Evolutionary conservation across 2,797 vertebrate species (phyloP).

Genomic region (Sebastes trivittatus): DNA sequence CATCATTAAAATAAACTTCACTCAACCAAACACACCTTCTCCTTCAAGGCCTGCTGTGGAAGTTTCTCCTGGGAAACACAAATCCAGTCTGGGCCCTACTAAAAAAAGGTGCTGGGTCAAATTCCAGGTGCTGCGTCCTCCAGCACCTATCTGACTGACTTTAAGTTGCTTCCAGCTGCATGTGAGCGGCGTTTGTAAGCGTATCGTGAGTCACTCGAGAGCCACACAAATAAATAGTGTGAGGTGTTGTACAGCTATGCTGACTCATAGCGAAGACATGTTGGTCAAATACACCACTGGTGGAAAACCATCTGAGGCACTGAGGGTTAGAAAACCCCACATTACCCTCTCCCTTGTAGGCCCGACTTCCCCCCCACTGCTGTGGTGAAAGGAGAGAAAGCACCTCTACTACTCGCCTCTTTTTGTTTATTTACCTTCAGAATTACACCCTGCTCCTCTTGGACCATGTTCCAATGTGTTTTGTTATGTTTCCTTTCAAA

Average conservation of each 20-base stretch:
- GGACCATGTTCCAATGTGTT: conserved; percentile 80
- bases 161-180: conserved; percentile 70
- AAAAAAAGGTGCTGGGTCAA: conserved; percentile 65
- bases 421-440: conserved; percentile 83
- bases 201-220: conserved; percentile 65
- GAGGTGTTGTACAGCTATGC: conserved; percentile 71
- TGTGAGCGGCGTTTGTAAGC: conserved; percentile 50
- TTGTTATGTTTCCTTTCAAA: conserved; percentile 82
- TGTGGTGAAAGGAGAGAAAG: conserved; percentile 75
- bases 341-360: conserved; percentile 58
- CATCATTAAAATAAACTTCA: conserved; percentile 28
- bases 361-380: conserved; percentile 57
- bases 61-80: conserved; percentile 44
- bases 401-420: conserved; percentile 67
- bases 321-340: conserved; percentile 69
- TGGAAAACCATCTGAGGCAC: conserved; percentile 71
- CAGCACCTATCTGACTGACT: conserved; percentile 41
- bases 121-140: conserved; percentile 64
- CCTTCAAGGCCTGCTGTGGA: conserved; percentile 22
- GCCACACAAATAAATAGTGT: conserved; percentile 72
- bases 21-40: conserved; percentile 9
- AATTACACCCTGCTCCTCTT: conserved; percentile 82
- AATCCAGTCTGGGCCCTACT: conserved; percentile 46
- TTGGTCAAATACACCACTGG: conserved; percentile 54
- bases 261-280: conserved; percentile 72